Evolutionary conservation across 1,140 invertebrate genomes (phyloP).

Genomic region (Muscidifurax raptorellus): DNA sequence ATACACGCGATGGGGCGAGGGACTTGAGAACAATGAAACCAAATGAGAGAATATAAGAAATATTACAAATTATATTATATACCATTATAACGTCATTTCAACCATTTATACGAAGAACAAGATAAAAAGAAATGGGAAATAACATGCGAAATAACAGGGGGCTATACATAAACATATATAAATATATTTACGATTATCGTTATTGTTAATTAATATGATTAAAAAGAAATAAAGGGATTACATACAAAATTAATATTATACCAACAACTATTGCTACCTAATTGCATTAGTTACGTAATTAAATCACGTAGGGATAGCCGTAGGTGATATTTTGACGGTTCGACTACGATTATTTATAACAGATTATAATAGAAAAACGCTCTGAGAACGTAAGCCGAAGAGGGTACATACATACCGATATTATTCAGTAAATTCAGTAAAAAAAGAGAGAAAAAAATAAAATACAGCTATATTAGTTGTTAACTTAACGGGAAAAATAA

Average conservation of each 20-base stretch:
- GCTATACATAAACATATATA: slow-evolving; percentile 51
- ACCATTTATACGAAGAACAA: slow-evolving; percentile 56
- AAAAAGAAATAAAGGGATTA: background rate
- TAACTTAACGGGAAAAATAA: background rate
- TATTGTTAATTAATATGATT: slow-evolving; percentile 59
- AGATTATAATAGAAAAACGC: background rate
- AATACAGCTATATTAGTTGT: slow-evolving; percentile 31
- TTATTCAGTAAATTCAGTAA: background rate
- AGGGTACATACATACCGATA: background rate
- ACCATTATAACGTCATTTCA: slow-evolving; percentile 53
- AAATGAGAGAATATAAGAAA: slow-evolving; percentile 28
- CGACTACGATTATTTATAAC: slow-evolving; percentile 17
- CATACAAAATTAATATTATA: slow-evolving; percentile 23
- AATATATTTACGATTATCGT: slow-evolving; percentile 64
- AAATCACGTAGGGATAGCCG: slow-evolving; percentile 6
- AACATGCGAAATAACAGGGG: slow-evolving; percentile 58
- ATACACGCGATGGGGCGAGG: background rate
- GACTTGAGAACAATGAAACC: background rate
- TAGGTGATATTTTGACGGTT: slow-evolving; percentile 34
- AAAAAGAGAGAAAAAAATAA: background rate
- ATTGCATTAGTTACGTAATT: slow-evolving; percentile 26
- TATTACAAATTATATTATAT: slow-evolving; percentile 37
- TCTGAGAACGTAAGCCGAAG: background rate
- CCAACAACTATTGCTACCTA: slow-evolving; percentile 20
- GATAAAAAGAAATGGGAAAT: slow-evolving; percentile 16